Conservation (phyloP, 2,113 vertebrate genomes). For the Phycodurus eques region DNA sequence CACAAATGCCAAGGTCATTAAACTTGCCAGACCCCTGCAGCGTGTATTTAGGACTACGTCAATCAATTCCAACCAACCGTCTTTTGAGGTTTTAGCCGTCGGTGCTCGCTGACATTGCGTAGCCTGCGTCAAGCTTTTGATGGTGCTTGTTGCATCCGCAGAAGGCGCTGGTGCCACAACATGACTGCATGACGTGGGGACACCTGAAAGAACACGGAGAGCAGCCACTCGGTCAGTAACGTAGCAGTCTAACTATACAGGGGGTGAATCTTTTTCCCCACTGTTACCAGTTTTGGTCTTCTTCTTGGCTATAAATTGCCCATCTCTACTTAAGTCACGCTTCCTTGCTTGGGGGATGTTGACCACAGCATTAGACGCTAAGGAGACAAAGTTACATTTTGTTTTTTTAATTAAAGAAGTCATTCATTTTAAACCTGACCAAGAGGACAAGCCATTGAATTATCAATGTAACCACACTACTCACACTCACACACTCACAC, state of each 20-base stretch:
- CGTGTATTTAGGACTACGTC: too few species aligned
- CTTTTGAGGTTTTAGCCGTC: constrained; percentile 19
- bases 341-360: constrained; percentile 40
- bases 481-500: too few species aligned
- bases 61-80: constrained; percentile 12
- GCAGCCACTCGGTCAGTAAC: not conserved
- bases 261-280: not conserved
- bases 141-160: constrained; percentile 6
- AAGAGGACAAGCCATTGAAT: too few species aligned
- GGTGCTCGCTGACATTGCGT: constrained; percentile 15
- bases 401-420: too few species aligned
- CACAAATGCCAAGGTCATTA: not conserved
- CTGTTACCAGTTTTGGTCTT: constrained; percentile 50
- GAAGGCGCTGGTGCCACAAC: not conserved
- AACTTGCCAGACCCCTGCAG: not conserved
- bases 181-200: not conserved
- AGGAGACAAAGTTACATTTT: not conserved
- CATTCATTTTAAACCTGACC: not conserved
- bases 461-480: too few species aligned
- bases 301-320: constrained; percentile 35
- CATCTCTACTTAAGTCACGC: constrained; percentile 24
- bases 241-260: not conserved
- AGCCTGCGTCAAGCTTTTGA: constrained; percentile 29
- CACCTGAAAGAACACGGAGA: constrained; percentile 23
- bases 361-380: not conserved